These are phyloP conservation scores for Phrynocephalus guinanensis DNA, from an alignment of 2,797 vertebrate species.

Conservation along the genomic window DNA sequence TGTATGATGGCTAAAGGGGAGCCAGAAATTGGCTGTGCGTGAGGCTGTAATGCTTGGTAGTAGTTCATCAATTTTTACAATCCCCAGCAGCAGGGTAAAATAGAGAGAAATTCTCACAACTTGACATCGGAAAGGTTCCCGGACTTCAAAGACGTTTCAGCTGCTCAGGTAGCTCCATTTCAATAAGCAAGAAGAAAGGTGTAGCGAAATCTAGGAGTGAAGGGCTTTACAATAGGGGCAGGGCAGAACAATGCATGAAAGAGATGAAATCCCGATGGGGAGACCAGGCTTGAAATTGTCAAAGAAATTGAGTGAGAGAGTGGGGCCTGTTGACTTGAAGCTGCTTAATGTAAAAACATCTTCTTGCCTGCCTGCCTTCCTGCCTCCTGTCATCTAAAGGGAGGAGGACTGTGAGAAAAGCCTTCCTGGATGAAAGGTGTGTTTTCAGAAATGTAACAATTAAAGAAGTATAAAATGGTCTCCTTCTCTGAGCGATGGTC, in stretches of 20 bases:
- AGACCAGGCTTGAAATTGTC: slow-evolving; percentile 35
- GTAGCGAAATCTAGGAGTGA: slow-evolving; percentile 54
- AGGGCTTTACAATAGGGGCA: slow-evolving; percentile 42
- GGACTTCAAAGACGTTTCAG: slow-evolving; percentile 64
- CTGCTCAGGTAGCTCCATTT: slow-evolving; percentile 61
- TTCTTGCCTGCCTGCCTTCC: neutral
- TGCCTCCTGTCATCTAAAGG: neutral
- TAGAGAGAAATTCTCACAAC: slow-evolving; percentile 57
- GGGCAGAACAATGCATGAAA: slow-evolving; percentile 46
- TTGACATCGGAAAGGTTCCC: slow-evolving; percentile 69
- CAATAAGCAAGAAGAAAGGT: slow-evolving; percentile 60
- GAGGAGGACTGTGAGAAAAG: too few relatives aligned
- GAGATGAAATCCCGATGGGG: slow-evolving; percentile 49
- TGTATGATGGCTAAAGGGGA: slow-evolving; percentile 49
- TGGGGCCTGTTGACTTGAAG: slow-evolving; percentile 47
- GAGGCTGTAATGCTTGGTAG: slow-evolving; percentile 44
- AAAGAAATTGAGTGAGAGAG: slow-evolving; percentile 29
- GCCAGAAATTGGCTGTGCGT: slow-evolving; percentile 48
- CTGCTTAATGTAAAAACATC: neutral
- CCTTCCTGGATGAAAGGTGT: too few relatives aligned
- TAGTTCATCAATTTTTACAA: slow-evolving; percentile 63
- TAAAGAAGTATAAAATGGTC: neutral
- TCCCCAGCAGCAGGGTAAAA: slow-evolving; percentile 41
- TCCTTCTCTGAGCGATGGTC: neutral
- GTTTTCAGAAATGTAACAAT: neutral